Evolutionary conservation across 2,888 invertebrate genomes (phyloP), one percentile per base, ranked within the genome.

Genomic region (Hymenopus coronatus): DNA sequence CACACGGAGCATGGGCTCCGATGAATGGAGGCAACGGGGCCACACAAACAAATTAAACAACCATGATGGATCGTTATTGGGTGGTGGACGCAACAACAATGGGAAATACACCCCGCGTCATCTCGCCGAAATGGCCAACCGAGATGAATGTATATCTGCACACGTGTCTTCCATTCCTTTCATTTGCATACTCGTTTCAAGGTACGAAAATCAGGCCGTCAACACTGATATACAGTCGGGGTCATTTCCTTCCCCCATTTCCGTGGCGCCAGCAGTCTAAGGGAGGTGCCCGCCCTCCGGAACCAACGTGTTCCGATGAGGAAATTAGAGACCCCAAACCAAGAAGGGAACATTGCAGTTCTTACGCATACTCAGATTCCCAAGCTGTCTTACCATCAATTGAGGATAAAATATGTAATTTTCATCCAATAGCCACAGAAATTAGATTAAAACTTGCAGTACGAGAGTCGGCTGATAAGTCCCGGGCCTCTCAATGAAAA

Each of bases 11-110:
- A 28, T 28, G 84, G n/a, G 33, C 28, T 33, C 46, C 85, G 85
- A 85, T 85, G 85, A 85, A 85, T 85, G 85, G 84, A 85, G 46
- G 33, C 33, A 33, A 40, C 28, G 46, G 85, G n/a, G n/a, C 85
- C 85, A 85, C 46, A 85, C 85, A 85, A 46, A 85, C 84, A 85
- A 46, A 46, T 85, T 85, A 85, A 85, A 85, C 46, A 46, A 70
- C 15, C 54, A 28, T 83, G 85, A 84, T 84, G 84, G 84, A 84
- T 40, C 54, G 20, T 70, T 33, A 33, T 54, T 85, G 85, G 85
- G 20, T 70, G 54, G 54, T 70, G 54, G 54, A 70, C 54, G 15
- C 15, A 82, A 33, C 40, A 30, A 70, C 84, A 84, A 70, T 70
- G 54, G 54, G 54, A 70, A 20, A 54, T 54, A 70, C 54, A 70